A percentile compares a stretch with the other conserved stretches of the same genome.
Evolutionary conservation across 2,888 invertebrate species (phyloP).

Genomic region (Hyalella azteca): DNA sequence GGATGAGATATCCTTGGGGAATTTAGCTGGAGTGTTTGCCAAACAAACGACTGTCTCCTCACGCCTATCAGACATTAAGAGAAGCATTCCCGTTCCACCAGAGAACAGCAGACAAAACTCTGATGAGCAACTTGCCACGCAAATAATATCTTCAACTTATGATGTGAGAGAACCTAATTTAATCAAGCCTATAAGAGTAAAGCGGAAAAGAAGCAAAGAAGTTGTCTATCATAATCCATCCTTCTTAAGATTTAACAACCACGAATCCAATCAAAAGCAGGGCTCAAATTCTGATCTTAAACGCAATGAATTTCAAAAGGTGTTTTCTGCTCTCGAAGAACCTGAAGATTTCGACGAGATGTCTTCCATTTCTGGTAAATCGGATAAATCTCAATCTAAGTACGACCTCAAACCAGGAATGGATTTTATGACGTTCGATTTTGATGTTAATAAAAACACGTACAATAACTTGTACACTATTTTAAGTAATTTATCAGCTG

Average conservation of each 20-base stretch:
- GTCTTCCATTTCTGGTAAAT: not conserved
- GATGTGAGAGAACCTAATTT: not conserved
- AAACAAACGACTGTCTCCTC: slow-evolving; percentile 3
- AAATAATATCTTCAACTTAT: not conserved
- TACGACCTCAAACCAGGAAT: not conserved
- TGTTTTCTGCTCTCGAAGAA: not conserved
- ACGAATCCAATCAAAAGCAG: not conserved
- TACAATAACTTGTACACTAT: not conserved
- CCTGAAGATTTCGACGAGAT: not conserved
- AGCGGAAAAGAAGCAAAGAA: not conserved
- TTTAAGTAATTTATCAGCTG: slow-evolving; percentile 3
- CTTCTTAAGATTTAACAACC: not conserved
- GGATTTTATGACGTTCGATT: slow-evolving; percentile 8
- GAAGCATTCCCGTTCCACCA: not conserved
- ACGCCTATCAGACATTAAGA: not conserved
- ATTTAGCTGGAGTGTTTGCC: not conserved
- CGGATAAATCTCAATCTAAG: not conserved
- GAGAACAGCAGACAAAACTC: not conserved
- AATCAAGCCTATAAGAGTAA: not conserved
- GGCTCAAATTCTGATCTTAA: not conserved
- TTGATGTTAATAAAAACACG: not conserved
- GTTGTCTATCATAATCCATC: not conserved
- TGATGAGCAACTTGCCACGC: not conserved
- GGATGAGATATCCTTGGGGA: slow-evolving; percentile 2
- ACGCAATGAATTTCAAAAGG: not conserved